A percentile compares a stretch with the other conserved stretches of the same genome.
Conservation (phyloP, 2,113 vertebrate genomes). For the Zapus hudsonius region DNA sequence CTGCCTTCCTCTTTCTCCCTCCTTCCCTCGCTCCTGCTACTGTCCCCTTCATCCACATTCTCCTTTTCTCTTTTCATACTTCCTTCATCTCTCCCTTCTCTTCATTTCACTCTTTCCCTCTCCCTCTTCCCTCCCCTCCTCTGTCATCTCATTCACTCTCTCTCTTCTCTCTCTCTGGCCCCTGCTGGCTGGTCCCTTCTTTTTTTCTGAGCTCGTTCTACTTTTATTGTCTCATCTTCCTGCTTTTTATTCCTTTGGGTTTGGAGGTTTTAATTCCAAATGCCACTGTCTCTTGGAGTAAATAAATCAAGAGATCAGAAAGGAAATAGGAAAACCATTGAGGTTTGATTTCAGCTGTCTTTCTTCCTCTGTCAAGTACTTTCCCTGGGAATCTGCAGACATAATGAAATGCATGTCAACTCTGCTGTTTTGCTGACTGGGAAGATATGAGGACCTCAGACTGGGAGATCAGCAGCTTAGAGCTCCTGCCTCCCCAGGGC, state of each 20-base stretch:
- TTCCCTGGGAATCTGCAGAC: conserved; percentile 39
- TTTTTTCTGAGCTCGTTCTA: conserved; percentile 17
- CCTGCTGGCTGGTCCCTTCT: not conserved
- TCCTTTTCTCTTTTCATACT: too few species aligned
- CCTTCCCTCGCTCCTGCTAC: not conserved
- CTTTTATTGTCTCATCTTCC: conserved; percentile 48
- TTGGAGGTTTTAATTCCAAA: conserved; percentile 69
- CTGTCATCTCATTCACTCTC: accelerated
- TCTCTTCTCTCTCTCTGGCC: not conserved
- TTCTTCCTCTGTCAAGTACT: not conserved
- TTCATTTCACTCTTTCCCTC: not conserved
- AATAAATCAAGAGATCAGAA: conserved; percentile 61
- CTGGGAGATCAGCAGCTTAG: not conserved
- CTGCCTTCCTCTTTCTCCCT: not conserved
- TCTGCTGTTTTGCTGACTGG: not conserved
- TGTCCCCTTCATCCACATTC: not conserved
- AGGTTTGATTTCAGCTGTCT: conserved; percentile 60
- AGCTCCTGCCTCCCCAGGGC: not conserved
- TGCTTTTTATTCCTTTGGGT: conserved; percentile 20
- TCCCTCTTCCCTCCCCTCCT: not conserved
- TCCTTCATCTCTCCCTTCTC: not conserved
- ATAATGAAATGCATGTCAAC: conserved; percentile 17
- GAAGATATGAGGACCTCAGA: not conserved
- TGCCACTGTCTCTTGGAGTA: conserved; percentile 9
- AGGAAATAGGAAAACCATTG: not conserved